phyloP scores from a whole-genome alignment of 2,888 invertebrate genomes.

The Microplitis manilae region DNA sequence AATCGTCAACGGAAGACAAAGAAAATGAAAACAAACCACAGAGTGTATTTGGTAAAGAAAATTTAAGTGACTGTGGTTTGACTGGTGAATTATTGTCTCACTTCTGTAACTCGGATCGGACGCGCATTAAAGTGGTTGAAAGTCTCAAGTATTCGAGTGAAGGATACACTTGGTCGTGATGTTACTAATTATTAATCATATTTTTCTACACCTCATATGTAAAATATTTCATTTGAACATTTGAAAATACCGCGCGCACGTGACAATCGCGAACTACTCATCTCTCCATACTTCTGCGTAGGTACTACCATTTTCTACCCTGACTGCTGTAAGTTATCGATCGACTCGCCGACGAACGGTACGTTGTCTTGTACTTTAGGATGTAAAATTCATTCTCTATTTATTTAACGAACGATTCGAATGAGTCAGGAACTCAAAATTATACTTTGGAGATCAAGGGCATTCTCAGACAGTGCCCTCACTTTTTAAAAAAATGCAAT shows the following conservation, averaged over 20 bases:
- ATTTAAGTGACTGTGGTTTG: conserved; percentile 90
- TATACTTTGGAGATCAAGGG: background rate
- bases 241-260: background rate
- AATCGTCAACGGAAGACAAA: conserved; percentile 70
- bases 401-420: background rate
- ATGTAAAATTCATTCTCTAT: background rate
- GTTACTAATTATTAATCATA: background rate
- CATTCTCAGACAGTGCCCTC: no score
- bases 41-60: conserved; percentile 85
- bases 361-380: background rate
- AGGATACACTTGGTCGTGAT: conserved; percentile 74
- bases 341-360: background rate
- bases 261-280: background rate
- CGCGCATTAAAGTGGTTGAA: conserved; percentile 75
- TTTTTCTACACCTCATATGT: background rate
- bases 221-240: background rate
- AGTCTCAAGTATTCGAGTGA: conserved; percentile 79
- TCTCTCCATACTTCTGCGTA: background rate
- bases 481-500: no score
- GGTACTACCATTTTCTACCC: background rate
- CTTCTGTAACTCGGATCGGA: conserved; percentile 78
- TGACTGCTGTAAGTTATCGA: background rate
- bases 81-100: conserved; percentile 76
- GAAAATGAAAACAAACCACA: conserved; percentile 73
- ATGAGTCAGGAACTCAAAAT: background rate